Evolutionary conservation across 2,797 vertebrate genomes (phyloP), one percentile per base, ranked within the genome.

Genomic region (Rousettus madagascariensis): DNA sequence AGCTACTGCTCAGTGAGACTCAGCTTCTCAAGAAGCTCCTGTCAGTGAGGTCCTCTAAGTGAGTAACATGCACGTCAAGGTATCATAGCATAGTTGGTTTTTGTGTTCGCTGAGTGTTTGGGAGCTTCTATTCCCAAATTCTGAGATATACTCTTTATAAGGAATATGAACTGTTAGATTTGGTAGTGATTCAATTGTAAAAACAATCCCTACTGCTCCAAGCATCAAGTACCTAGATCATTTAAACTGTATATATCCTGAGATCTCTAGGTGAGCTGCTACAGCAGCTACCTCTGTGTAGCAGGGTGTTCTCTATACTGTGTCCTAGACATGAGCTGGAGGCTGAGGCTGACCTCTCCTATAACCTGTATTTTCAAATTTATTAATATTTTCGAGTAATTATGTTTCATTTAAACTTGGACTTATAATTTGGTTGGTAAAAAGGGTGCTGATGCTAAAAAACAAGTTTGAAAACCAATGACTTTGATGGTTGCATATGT

Each of bases 381-480:
- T 19, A 13, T 69, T 13, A 53, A 85, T 5, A 57, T 77, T 69
- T 82, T 28, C 63, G n/a, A 94, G 20, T 82, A 36, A 65, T 65
- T 69, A 15, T 41, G 93, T 84, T 86, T 71, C 0, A 69, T 46
- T 91, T 86, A 65, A 84, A 82, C 24, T 72, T 96, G 71, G 85
- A 86, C 36, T 77, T 74, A 43, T 5, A 59, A 68, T 69, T 55
- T 59, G n/a, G 51, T 30, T 59, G 92, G 11, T 74, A 59, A 57
- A 83, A 91, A 91, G 33, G 43, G 9, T 79, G 93, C 55, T 94
- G 55, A 41, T 77, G 15, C 78, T 88, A 66, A 71, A 41, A 94
- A 86, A 53, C 53, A 63, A 94, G 71, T 46, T 61, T 83, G 43
- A 93, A 96, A 96, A 93, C 63, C 82, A 95, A 66, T 43, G 75